phyloP scores from a whole-genome alignment of 2,113 vertebrate genomes.

The Propithecus coquereli region DNA sequence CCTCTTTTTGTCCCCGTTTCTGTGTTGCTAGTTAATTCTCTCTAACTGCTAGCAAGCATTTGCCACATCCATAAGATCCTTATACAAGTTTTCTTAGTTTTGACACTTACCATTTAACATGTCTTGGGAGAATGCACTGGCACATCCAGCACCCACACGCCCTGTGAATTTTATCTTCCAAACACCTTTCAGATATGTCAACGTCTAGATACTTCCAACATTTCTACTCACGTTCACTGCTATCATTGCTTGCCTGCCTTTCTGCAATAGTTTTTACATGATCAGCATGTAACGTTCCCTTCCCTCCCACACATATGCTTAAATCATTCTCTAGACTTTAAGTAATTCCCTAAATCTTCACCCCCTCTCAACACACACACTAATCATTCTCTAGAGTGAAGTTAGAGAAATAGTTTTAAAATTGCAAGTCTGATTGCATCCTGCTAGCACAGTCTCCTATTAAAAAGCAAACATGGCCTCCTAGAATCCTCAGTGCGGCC shows the following conservation, averaged over 20 bases:
- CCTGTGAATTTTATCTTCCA: background rate
- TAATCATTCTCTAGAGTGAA: background rate
- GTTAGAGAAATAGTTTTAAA: background rate
- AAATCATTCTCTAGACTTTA: background rate
- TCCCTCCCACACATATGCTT: accelerated
- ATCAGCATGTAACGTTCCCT: background rate
- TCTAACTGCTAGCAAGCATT: background rate
- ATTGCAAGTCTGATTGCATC: background rate
- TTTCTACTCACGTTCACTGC: background rate
- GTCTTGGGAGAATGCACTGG: accelerated
- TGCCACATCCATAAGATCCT: accelerated
- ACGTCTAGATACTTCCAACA: background rate
- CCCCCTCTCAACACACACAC: background rate
- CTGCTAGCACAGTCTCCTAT: background rate
- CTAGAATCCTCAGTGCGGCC: background rate
- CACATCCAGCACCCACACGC: background rate
- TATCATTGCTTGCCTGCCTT: background rate
- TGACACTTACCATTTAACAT: background rate
- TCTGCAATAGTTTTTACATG: background rate
- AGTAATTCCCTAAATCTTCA: background rate
- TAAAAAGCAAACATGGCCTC: background rate
- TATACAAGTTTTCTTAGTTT: background rate
- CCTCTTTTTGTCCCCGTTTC: background rate
- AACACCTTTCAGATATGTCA: background rate
- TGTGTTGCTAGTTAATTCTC: background rate